Evolutionary conservation across 2,113 vertebrate genomes (phyloP), one percentile per base, ranked within the genome.

Genomic region (Aramus guarauna): DNA sequence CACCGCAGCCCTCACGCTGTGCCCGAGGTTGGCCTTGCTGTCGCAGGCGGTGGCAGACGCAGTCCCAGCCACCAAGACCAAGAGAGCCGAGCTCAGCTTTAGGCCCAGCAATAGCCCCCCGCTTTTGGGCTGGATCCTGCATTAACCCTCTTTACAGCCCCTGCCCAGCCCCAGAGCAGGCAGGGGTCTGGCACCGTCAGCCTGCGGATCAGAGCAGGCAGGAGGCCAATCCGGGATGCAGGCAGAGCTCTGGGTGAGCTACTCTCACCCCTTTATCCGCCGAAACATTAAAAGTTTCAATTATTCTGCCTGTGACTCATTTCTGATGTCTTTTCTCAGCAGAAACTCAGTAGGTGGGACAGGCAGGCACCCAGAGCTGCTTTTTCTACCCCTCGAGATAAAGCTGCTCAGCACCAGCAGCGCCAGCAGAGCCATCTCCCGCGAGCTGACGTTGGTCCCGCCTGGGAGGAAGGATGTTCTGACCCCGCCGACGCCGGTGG

Each of bases 401-500:
- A 34, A 10, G 47, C 76, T 2, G 39, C 1, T 43, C 73, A 41
- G 55, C 84, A 43, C 1, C 75, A 52, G 53, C 84, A 45, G 45
- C 14, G 30, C 64, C 82, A 26, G 3, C 76, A 36, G 60, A 11
- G 63, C 66, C 71, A 4, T 20, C 48, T 47, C 56, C 16, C 8
- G 0, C 1, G 64, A 20, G 36, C n/a, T 17, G 22, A 11, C 39
- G 4, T 0, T 11, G 14, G 8, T 36, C 24, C 20, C 4, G 6
- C 9, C 13, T 9, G 82, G 36, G 48, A 41, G 12, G 48, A 74
- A 56, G 56, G 37, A 22, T n/a, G 27, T 21, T 66, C 8, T 2
- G 2, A 12, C 12, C 62, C 20, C 5, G 3, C 6, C 5, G 2
- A 11, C 0, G 4, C 37, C 4, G 0, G 14, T 9, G 8, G 5